phyloP scores from a whole-genome alignment of 2,888 invertebrate genomes.

The Parnassius apollo region DNA sequence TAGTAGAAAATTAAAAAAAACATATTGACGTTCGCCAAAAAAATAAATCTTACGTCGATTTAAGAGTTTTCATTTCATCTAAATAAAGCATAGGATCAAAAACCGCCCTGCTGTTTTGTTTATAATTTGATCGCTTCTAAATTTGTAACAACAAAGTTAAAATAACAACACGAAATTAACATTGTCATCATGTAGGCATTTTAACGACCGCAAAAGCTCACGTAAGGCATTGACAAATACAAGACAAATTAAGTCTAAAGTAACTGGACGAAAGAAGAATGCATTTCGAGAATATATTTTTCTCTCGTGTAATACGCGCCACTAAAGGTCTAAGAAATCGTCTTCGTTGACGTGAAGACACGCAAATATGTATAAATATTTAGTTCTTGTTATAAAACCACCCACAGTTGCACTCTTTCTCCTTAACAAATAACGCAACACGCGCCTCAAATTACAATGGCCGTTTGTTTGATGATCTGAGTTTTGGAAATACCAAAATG shows the following conservation, averaged over 20 bases:
- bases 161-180: not conserved
- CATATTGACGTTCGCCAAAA: too few species aligned
- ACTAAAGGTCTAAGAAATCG: not conserved
- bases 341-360: constrained; percentile 3
- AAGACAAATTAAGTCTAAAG: not conserved
- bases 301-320: not conserved
- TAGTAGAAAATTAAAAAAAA: too few species aligned
- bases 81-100: too few species aligned
- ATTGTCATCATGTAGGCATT: too few species aligned
- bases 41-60: too few species aligned
- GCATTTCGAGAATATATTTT: not conserved
- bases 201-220: too few species aligned
- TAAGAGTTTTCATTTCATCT: too few species aligned
- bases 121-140: too few species aligned
- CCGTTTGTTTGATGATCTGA: not conserved
- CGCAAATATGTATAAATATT: not conserved
- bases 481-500: constrained; percentile 21
- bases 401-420: not conserved
- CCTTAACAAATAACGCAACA: constrained; percentile 11
- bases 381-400: not conserved
- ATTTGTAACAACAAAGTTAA: not conserved
- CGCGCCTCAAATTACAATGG: constrained; percentile 15
- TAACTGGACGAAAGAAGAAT: not conserved
- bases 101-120: too few species aligned
- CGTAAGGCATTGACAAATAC: too few species aligned